Base-by-base conservation (phyloP, 1,140 invertebrate species). In the Sinonovacula constricta region DNA sequence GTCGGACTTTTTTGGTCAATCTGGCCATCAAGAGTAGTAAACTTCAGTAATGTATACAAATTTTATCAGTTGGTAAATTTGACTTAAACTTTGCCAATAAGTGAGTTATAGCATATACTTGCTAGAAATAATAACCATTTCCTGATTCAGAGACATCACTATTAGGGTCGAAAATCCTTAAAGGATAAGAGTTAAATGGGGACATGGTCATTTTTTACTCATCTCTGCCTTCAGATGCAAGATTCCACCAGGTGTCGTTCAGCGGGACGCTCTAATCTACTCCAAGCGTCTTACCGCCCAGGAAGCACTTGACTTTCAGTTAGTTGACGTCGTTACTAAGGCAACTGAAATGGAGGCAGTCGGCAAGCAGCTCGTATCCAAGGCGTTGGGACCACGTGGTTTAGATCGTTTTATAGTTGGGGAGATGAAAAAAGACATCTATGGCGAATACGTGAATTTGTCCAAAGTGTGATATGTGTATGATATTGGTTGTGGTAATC, bases 231-330 rank as follows among this genome's bases (percentile, higher is more conserved):
- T 34, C 57, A 72, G 57, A 51, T 12, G 56, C 14, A 72, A 72
- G 31, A 72, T 72, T 18, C 69, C 69, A 24, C n/a, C 69, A 2
- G 69, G 69, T 18, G 28, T 36, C 15, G 36, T 28, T 2, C 56
- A 72, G 33, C 31, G 69, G 31, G 69, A 72, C n/a, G 69, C 69
- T 2, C 18, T 72, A 31, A 39, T 72, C 22, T 72, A 45, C 28
- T 18, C 69, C 28, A 72, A 72, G 30, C 69, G 69, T n/a, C n/a
- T 72, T 3, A 51, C 54, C 1, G 69, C 56, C 3, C 22, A 22
- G 24, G 60, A 63, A 14, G 65, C 39, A 45, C 7, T 10, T 7
- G 18, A 7, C 18, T 45, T 10, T 18, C 7, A 18, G 18, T 45
- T 45, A 45, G 7, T 7, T 45, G 39, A 45, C 39, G 39, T 45